Evolutionary conservation across 2,888 invertebrate species (phyloP), one percentile per base, ranked within the genome.

Genomic region (Cetonia aurata): DNA sequence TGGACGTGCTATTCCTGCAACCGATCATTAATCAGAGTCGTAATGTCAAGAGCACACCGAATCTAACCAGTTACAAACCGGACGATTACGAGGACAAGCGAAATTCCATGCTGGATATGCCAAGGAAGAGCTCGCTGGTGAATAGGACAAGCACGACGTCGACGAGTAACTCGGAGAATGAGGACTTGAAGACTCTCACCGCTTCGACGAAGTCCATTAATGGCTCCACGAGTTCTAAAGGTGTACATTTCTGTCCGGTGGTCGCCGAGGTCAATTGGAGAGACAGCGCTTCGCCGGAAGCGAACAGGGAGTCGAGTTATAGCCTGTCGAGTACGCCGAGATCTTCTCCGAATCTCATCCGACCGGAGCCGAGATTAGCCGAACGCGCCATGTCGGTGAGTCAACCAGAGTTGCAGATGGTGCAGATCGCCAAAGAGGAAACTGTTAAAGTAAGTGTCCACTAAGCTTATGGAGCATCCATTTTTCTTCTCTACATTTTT

Each of bases 241-340:
- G 92, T 60, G 93, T 94, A 33, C 93, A 92, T 78, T 94, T 94
- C 82, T 92, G 91, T 77, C 93, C 93, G 3, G 90, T 93, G 65
- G 93, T 94, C 12, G 91, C 92, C 57, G 92, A 93, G 84, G 92
- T 93, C 72, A 91, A 91, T 80, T 94, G 93, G 92, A 88, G 90
- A 75, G 91, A 92, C 70, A 71, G 69, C 62, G 44, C 50, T 19
- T 72, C 72, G 6, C 80, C 79, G 0, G 83, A 84, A 9, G 37
- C 37, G 10, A 37, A 37, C 62, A 75, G 81, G 17, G 82, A 82
- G 70, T 81, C 82, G 3, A 81, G 80, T 70, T 82, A 81, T 72
- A 82, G 83, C 60, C 72, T 83, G 31, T 79, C 79, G 6, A 81
- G 82, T 69, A 80, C 81, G n/a, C 82, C 83, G 8, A 83, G 82